These are phyloP conservation scores for Mycetomoellerius zeteki DNA, from an alignment of 1,140 invertebrate species.

Conservation along the genomic window DNA sequence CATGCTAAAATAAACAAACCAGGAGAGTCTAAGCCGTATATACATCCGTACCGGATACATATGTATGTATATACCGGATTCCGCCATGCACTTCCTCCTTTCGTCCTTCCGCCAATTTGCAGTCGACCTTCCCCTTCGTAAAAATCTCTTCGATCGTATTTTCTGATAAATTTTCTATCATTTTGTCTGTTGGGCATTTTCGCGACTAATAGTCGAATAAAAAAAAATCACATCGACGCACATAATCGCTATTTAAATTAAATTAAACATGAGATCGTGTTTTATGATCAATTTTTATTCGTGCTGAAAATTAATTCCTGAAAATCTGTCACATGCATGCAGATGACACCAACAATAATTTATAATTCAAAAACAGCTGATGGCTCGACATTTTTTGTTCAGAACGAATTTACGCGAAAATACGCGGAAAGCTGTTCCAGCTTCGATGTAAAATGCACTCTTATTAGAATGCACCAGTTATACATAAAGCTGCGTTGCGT, in stretches of 20 bases:
- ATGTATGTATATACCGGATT: background rate
- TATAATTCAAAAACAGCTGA: slow-evolving; percentile 11
- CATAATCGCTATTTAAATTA: slow-evolving; percentile 1
- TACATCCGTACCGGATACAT: background rate
- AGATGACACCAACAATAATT: background rate
- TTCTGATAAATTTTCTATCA: background rate
- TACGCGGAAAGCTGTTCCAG: background rate
- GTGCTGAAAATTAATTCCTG: slow-evolving; percentile 1
- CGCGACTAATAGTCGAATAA: background rate
- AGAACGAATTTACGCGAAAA: slow-evolving; percentile 2
- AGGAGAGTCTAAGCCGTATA: background rate
- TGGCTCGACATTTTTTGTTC: slow-evolving; percentile 27
- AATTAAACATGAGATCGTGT: background rate
- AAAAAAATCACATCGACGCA: background rate
- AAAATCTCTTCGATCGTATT: slow-evolving; percentile 17
- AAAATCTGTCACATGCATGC: background rate
- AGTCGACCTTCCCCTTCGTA: background rate
- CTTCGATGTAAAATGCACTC: background rate
- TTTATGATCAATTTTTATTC: slow-evolving; percentile 36
- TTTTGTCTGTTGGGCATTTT: background rate
- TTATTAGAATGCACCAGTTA: slow-evolving; percentile 52
- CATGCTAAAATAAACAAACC: slow-evolving; percentile 47
- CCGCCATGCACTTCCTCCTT: slow-evolving; percentile 2
- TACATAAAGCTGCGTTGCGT: slow-evolving; percentile 20
- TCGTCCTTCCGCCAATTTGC: slow-evolving; percentile 37